These are phyloP conservation scores for Labrus mixtus DNA, from an alignment of 2,113 vertebrate species.

Conservation along the genomic window DNA sequence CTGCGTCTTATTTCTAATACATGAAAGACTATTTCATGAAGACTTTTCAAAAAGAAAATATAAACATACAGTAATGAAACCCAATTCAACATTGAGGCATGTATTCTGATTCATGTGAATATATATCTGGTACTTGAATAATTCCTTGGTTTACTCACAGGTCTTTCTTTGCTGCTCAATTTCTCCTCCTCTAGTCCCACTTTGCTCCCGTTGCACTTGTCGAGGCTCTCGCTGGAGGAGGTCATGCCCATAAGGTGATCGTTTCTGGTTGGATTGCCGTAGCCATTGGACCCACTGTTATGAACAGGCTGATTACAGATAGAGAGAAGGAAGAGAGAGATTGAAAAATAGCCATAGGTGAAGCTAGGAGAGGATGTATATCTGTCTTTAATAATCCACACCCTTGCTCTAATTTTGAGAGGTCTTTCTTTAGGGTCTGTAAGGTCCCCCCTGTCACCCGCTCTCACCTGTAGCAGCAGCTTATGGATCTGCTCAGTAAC, in stretches of 20 bases:
- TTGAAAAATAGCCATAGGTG: neutral
- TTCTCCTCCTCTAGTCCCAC: slow-evolving; percentile 78
- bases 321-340: neutral
- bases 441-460: neutral
- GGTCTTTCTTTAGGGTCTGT: neutral
- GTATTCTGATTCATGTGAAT: neutral
- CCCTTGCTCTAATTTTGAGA: neutral
- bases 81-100: neutral
- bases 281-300: slow-evolving; percentile 91
- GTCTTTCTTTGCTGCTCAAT: slow-evolving; percentile 78
- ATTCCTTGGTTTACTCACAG: slow-evolving; percentile 80
- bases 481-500: slow-evolving; percentile 94
- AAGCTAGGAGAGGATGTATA: no score
- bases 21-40: no score
- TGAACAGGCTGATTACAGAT: slow-evolving; percentile 87
- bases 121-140: no score
- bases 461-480: slow-evolving; percentile 90
- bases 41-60: neutral
- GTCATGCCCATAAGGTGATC: slow-evolving; percentile 90
- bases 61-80: neutral
- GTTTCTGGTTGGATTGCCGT: slow-evolving; percentile 91
- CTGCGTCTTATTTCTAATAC: no score
- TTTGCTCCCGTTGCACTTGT: slow-evolving; percentile 67
- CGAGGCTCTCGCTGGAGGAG: slow-evolving; percentile 91
- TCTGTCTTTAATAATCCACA: neutral